Conservation (phyloP, 2,113 vertebrate genomes). For the Larimichthys polyactis region DNA sequence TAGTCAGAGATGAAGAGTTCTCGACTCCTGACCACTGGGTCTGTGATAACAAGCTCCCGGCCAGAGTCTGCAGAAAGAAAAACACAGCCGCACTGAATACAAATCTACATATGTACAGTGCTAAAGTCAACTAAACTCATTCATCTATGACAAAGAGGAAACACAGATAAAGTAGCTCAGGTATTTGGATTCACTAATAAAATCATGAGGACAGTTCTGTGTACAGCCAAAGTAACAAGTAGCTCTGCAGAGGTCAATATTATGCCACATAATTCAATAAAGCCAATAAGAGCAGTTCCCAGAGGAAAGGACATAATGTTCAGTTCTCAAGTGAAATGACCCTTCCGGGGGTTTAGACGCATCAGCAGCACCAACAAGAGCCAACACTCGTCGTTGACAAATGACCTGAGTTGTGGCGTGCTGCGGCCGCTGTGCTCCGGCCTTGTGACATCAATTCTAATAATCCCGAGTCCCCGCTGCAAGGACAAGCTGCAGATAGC, state of each 20-base stretch:
- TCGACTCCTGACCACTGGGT: slow-evolving; percentile 97
- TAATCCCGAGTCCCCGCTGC: slow-evolving; percentile 60
- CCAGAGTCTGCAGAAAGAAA: slow-evolving; percentile 90
- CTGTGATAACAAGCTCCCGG: slow-evolving; percentile 96
- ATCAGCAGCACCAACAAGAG: slow-evolving; percentile 44
- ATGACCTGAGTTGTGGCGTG: slow-evolving; percentile 54
- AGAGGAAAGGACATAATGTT: slow-evolving; percentile 58
- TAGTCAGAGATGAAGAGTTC: slow-evolving; percentile 99
- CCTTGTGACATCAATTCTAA: slow-evolving; percentile 72
- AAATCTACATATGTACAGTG: background rate
- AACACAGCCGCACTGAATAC: background rate
- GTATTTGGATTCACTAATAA: slow-evolving; percentile 31
- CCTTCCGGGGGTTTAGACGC: slow-evolving; percentile 42
- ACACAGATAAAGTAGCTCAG: slow-evolving; percentile 17
- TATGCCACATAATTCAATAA: slow-evolving; percentile 60
- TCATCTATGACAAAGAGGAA: slow-evolving; percentile 29
- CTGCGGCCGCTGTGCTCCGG: slow-evolving; percentile 40
- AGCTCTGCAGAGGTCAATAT: slow-evolving; percentile 50
- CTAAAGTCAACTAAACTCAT: slow-evolving; percentile 3
- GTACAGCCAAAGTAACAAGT: slow-evolving; percentile 28
- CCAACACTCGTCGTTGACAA: slow-evolving; percentile 54
- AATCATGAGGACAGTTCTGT: slow-evolving; percentile 33
- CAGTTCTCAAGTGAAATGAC: slow-evolving; percentile 62
- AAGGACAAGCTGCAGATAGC: slow-evolving; percentile 56
- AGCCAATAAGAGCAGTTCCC: slow-evolving; percentile 47